phyloP scores from a whole-genome alignment of 2,113 vertebrate genomes.

The Hydrochoerus hydrochaeris region DNA sequence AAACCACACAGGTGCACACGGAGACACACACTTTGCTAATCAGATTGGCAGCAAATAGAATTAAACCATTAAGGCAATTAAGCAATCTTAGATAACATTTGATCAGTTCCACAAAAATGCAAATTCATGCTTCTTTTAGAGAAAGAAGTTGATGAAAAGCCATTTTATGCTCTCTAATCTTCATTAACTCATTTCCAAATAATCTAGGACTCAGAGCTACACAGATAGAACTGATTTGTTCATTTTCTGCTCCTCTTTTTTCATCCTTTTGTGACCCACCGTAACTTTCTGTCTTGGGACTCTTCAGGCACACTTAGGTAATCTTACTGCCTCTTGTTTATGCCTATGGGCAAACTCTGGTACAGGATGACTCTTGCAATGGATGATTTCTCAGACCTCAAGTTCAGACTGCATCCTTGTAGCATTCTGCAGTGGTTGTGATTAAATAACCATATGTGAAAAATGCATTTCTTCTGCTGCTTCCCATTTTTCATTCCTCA shows the following conservation, averaged over 20 bases:
- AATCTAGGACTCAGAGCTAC: conserved; percentile 26
- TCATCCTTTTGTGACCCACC: background rate
- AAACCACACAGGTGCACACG: conserved; percentile 61
- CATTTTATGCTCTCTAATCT: conserved; percentile 47
- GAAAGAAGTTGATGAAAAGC: conserved; percentile 75
- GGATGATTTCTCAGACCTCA: background rate
- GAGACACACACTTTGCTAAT: conserved; percentile 83
- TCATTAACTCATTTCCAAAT: conserved; percentile 65
- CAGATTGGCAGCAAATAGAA: conserved; percentile 89
- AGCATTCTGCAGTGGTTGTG: background rate
- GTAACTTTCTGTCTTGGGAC: background rate
- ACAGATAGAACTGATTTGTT: background rate
- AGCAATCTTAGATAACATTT: conserved; percentile 86
- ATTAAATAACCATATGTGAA: background rate
- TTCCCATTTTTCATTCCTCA: background rate
- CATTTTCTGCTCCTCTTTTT: background rate
- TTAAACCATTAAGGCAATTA: conserved; percentile 89
- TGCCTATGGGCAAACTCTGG: conserved; percentile 32
- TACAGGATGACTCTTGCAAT: background rate
- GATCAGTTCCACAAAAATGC: conserved; percentile 84
- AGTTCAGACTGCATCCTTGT: background rate
- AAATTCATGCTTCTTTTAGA: conserved; percentile 81
- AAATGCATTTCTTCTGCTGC: background rate
- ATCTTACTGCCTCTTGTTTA: conserved; percentile 14
- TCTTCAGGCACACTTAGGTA: background rate